Evolutionary conservation across 1,140 invertebrate species (phyloP).

Genomic region (Sweltsa coloradensis): DNA sequence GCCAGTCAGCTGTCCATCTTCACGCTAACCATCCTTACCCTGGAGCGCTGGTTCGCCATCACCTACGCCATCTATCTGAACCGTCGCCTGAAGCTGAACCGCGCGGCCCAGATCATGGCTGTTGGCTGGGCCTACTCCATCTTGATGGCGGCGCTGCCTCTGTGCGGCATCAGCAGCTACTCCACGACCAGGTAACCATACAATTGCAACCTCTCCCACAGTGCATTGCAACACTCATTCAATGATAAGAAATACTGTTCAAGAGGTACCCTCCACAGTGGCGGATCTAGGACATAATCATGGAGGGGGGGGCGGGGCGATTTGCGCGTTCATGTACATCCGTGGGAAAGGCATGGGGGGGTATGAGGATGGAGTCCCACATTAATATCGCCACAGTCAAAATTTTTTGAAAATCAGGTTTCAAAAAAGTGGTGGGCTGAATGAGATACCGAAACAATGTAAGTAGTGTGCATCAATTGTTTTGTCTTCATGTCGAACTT

Average conservation of each 20-base stretch:
- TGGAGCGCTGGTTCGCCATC: constrained; percentile 51
- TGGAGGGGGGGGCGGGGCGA: no score
- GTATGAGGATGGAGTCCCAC: background rate
- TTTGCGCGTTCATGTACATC: no score
- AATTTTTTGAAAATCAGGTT: background rate
- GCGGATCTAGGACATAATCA: no score
- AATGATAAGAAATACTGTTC: background rate
- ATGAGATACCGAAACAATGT: no score
- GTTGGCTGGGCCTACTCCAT: constrained; percentile 42
- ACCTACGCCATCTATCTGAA: constrained; percentile 48
- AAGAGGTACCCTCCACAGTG: background rate
- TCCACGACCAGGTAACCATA: constrained; percentile 30
- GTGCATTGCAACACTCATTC: background rate
- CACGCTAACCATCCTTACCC: constrained; percentile 48
- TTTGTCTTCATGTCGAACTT: background rate
- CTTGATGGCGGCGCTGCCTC: constrained; percentile 39
- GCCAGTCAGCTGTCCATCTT: constrained; percentile 52
- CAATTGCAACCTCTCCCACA: background rate
- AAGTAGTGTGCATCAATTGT: background rate
- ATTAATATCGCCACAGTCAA: no score
- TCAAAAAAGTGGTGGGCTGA: no score
- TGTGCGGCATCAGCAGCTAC: constrained; percentile 44
- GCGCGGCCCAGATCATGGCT: constrained; percentile 39
- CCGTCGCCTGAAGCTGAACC: constrained; percentile 37
- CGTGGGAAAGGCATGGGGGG: no score